Evolutionary conservation across 2,888 invertebrate species (phyloP), one percentile per base, ranked within the genome.

Genomic region (Synanthedon myopaeformis): DNA sequence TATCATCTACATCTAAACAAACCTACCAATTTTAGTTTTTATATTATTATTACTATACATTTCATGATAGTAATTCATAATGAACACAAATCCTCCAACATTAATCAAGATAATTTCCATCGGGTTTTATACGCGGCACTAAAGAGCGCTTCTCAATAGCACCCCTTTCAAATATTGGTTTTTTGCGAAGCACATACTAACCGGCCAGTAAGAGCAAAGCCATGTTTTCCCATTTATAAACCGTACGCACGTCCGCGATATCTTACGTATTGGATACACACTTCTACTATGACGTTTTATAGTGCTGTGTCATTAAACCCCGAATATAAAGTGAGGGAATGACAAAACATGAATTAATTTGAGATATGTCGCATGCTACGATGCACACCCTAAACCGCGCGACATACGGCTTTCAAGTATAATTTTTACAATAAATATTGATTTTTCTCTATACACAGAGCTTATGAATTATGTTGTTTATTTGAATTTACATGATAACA

Each of bases 341-440:
- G 86, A 86, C 87, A 86, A 85, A 85, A 86, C 84, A 84, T 80
- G 84, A 86, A 85, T 86, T 85, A 86, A 85, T 87, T 85, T 86
- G 75, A 77, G 82, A 83, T 81, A 80, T 79, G 87, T 86, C 87
- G 76, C 67, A 83, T 74, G 86, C 78, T 81, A 74, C 80, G 76
- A 69, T 85, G 86, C 57, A 60, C 70, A 72, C 71, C 67, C 66
- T 56, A 68, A 70, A 67, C 56, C 57, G 58, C 55, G 62, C 56
- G 63, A 81, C 76, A 70, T 62, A 78, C 65, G 52, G 65, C 35
- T 35, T 8, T 35, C 2, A 35, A 35, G 3, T 10, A 35, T 35
- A 3, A 35, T 10, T 35, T 35, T 35, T 10, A 10, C 6, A 28
- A 28, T 8, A 28, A 28, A 28, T 8, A 28, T 0, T 28, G 28